These are phyloP conservation scores for Enteromius argenteus DNA, from an alignment of 2,797 vertebrate species.

Conservation along the genomic window DNA sequence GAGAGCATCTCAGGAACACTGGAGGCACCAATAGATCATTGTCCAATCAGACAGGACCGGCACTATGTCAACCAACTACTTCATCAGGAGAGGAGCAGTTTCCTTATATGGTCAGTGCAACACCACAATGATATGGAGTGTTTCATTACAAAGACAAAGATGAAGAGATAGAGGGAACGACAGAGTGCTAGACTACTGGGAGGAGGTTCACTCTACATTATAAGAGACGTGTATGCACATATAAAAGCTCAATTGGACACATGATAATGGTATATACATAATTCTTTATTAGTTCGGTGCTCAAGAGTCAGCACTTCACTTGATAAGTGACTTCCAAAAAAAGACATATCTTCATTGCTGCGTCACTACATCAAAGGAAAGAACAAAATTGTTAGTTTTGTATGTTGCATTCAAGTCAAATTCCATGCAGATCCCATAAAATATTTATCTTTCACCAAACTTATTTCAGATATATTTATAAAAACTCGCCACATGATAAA, in stretches of 20 bases:
- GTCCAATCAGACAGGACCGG: not conserved
- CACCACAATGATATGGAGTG: not conserved
- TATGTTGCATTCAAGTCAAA: not conserved
- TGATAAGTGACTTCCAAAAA: not conserved
- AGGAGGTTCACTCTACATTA: not conserved
- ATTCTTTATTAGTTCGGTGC: conserved; percentile 46
- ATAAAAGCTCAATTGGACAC: not conserved
- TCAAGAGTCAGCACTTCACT: conserved; percentile 33
- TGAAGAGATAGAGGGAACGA: not conserved
- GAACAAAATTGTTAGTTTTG: not conserved
- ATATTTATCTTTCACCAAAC: not conserved
- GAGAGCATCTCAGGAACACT: not conserved
- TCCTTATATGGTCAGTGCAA: conserved; percentile 34
- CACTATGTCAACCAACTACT: not conserved
- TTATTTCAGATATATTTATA: not conserved
- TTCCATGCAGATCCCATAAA: not conserved
- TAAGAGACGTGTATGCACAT: not conserved
- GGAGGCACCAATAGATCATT: not conserved
- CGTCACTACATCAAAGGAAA: not conserved
- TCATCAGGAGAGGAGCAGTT: not conserved
- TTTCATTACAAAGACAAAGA: conserved; percentile 5
- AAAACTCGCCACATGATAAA: not conserved
- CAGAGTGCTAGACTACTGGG: not conserved
- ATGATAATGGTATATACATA: not conserved
- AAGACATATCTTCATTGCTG: conserved; percentile 1